Percentiles rank a stretch among this genome's conserved stretches.
phyloP scores from a whole-genome alignment of 2,113 vertebrate species.

The Okapia johnstoni region DNA sequence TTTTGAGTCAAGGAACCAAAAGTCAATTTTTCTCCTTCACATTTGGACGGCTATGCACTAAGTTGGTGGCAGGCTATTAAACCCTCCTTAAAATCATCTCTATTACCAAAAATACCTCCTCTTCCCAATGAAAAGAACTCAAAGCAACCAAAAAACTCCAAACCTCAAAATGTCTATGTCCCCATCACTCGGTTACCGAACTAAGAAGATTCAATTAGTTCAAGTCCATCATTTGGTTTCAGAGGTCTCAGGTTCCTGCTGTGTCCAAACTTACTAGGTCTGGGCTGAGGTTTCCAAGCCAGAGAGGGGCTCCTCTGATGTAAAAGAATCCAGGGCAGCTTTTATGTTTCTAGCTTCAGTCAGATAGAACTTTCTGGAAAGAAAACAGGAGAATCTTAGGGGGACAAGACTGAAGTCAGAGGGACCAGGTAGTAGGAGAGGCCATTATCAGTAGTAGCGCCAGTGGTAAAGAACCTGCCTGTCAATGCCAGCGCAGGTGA shows the following conservation, averaged over 20 bases:
- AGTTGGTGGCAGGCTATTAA: not conserved
- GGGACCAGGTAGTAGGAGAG: not conserved
- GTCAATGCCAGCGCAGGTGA: not conserved
- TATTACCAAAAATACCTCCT: not conserved
- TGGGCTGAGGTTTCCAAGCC: not conserved
- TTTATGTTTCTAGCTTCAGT: too few relatives aligned
- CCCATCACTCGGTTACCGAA: not conserved
- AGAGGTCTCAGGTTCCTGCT: not conserved
- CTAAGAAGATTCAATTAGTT: not conserved
- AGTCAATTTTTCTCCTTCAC: not conserved
- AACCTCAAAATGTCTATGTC: not conserved
- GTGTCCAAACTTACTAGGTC: not conserved
- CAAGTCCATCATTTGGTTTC: not conserved
- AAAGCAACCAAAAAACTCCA: too few relatives aligned
- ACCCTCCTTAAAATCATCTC: not conserved
- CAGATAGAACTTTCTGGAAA: not conserved
- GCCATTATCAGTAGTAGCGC: accelerated
- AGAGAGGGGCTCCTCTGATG: not conserved
- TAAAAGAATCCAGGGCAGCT: too few relatives aligned
- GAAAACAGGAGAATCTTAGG: not conserved
- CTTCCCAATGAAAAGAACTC: too few relatives aligned
- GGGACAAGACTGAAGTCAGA: not conserved
- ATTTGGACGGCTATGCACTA: not conserved
- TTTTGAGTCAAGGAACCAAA: not conserved
- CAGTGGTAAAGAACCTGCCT: not conserved